Conservation (phyloP, 1,140 invertebrate genomes). For the Hetaerina americana region DNA sequence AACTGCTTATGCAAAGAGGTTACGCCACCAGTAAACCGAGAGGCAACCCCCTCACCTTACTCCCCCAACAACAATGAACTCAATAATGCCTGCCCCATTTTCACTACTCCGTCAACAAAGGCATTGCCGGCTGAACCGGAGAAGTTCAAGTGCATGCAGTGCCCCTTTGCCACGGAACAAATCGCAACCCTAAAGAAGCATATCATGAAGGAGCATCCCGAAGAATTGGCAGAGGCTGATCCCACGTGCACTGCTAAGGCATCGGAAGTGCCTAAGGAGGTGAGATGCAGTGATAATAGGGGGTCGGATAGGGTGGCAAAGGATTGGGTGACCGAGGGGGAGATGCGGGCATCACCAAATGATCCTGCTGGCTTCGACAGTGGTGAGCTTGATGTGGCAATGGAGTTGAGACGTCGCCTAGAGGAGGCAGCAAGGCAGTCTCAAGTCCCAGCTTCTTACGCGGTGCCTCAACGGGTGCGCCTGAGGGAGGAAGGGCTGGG, state of each 20-base stretch:
- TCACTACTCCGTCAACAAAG: neutral
- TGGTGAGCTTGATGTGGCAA: conserved; percentile 20
- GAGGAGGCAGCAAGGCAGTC: conserved; percentile 39
- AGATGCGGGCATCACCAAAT: neutral
- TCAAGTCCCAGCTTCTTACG: conserved; percentile 32
- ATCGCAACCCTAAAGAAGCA: conserved; percentile 49
- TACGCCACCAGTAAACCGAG: neutral
- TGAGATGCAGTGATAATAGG: neutral
- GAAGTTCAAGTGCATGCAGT: conserved; percentile 46
- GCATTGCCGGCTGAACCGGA: conserved; percentile 24
- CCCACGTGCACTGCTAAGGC: neutral
- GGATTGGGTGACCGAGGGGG: neutral
- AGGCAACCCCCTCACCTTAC: neutral
- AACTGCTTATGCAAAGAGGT: conserved; percentile 8
- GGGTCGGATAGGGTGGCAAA: neutral
- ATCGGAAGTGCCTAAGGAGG: neutral
- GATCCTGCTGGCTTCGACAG: neutral
- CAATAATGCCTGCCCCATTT: conserved; percentile 18
- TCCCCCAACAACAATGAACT: conserved; percentile 15
- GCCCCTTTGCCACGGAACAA: conserved; percentile 46
- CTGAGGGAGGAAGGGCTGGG: conserved; percentile 15
- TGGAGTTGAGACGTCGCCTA: conserved; percentile 33
- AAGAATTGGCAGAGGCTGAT: conserved; percentile 19
- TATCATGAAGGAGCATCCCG: conserved; percentile 43
- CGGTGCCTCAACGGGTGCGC: conserved; percentile 17